Percentiles rank a stretch among this genome's conserved stretches.
Conservation (phyloP, 2,113 vertebrate genomes). For the Cygnus atratus region DNA sequence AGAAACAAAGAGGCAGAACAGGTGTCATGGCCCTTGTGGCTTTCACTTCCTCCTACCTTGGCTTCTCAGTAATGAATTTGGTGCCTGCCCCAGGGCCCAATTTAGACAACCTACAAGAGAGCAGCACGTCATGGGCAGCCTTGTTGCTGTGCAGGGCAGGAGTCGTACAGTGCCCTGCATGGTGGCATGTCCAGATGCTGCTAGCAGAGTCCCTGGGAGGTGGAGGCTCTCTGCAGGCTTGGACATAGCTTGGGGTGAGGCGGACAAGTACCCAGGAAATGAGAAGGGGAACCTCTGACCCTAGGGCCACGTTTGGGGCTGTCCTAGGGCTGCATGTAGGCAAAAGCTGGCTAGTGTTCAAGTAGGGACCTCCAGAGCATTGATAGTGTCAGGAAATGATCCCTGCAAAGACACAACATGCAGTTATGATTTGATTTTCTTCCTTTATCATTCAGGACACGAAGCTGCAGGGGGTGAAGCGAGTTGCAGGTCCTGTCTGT, state of each 20-base stretch:
- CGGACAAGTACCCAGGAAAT: background rate
- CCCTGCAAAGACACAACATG: background rate
- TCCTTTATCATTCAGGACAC: background rate
- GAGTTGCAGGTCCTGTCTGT: background rate
- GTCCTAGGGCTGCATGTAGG: background rate
- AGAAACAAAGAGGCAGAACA: background rate
- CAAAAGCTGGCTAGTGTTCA: background rate
- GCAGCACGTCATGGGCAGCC: background rate
- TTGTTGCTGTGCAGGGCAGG: background rate
- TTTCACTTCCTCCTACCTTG: constrained; percentile 29
- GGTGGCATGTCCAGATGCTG: fast-evolving
- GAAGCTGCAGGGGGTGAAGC: background rate
- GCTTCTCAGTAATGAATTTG: background rate
- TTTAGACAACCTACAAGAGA: background rate
- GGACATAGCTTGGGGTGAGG: background rate
- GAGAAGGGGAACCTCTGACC: background rate
- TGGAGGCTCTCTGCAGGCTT: background rate
- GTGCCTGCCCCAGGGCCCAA: background rate
- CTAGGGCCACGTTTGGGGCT: background rate
- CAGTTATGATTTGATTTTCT: background rate
- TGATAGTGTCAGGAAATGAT: background rate
- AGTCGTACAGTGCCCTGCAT: background rate
- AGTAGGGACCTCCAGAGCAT: background rate
- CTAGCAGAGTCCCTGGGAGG: background rate
- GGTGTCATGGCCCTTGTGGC: background rate